Percentiles rank a stretch among this genome's conserved stretches.
phyloP scores from a whole-genome alignment of 2,113 vertebrate genomes.

The Lepus americanus region DNA sequence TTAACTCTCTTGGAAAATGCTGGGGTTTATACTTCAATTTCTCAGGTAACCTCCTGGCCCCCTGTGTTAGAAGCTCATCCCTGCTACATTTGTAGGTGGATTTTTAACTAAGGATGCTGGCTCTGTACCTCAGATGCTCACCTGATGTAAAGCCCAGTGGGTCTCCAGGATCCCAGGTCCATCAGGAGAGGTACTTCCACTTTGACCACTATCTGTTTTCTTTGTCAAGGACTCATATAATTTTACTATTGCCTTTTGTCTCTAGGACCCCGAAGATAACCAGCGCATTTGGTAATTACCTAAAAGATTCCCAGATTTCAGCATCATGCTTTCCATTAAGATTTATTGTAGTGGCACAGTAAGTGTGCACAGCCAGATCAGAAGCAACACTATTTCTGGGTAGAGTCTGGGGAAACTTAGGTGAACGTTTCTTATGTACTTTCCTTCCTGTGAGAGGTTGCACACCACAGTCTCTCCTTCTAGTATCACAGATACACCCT shows the following conservation, averaged over 20 bases:
- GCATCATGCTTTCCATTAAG: not conserved
- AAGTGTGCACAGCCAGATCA: not conserved
- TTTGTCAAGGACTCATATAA: not conserved
- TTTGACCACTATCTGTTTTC: not conserved
- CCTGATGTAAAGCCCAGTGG: not conserved
- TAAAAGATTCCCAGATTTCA: constrained; percentile 16
- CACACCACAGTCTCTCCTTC: not conserved
- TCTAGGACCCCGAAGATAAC: not conserved
- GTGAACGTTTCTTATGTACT: not conserved
- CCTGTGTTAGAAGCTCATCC: not conserved
- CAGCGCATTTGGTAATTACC: not conserved
- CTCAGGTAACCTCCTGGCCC: not conserved
- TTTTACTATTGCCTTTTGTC: not conserved
- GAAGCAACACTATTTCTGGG: not conserved
- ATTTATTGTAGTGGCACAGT: not conserved
- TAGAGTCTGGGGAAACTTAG: not conserved
- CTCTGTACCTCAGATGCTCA: not conserved
- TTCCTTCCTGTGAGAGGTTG: not conserved
- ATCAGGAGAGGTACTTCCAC: not conserved
- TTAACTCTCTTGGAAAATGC: constrained; percentile 68
- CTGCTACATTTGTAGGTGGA: not conserved
- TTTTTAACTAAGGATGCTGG: not conserved
- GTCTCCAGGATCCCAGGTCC: not conserved
- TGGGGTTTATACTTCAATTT: constrained; percentile 56
- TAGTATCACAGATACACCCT: not conserved